phyloP scores from a whole-genome alignment of 2,888 invertebrate genomes.

The Leptinotarsa tumamoca region DNA sequence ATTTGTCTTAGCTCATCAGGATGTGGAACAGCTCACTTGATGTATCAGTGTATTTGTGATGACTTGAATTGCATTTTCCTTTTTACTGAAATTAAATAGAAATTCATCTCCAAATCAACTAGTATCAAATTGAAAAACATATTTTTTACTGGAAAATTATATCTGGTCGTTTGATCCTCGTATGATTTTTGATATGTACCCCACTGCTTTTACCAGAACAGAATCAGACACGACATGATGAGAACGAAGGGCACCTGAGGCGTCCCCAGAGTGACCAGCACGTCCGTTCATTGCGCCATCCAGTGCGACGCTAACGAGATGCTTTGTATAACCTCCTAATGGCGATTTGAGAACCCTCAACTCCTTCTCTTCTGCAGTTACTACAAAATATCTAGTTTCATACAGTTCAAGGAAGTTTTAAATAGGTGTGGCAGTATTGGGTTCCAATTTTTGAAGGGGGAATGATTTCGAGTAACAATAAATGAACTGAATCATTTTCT shows the following conservation, averaged over 20 bases:
- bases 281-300: conserved; percentile 57
- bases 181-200: background rate
- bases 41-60: too few species aligned
- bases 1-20: too few species aligned
- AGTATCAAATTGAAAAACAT: background rate
- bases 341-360: conserved; percentile 27
- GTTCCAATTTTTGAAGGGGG: too few species aligned
- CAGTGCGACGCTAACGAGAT: conserved; percentile 39
- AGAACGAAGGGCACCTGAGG: conserved; percentile 63
- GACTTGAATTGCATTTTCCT: too few species aligned
- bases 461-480: too few species aligned
- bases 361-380: conserved; percentile 9
- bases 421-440: conserved; percentile 10
- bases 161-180: background rate
- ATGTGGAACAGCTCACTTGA: too few species aligned
- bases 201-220: background rate
- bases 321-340: conserved; percentile 25
- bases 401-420: conserved; percentile 14
- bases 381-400: conserved; percentile 13
- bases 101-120: too few species aligned
- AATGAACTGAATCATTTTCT: too few species aligned
- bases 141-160: background rate
- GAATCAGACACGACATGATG: conserved; percentile 54
- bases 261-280: conserved; percentile 63
- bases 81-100: too few species aligned